Evolutionary conservation across 1,140 invertebrate species (phyloP), one percentile per base, ranked within the genome.

Genomic region (Macrocentrus cingulum): DNA sequence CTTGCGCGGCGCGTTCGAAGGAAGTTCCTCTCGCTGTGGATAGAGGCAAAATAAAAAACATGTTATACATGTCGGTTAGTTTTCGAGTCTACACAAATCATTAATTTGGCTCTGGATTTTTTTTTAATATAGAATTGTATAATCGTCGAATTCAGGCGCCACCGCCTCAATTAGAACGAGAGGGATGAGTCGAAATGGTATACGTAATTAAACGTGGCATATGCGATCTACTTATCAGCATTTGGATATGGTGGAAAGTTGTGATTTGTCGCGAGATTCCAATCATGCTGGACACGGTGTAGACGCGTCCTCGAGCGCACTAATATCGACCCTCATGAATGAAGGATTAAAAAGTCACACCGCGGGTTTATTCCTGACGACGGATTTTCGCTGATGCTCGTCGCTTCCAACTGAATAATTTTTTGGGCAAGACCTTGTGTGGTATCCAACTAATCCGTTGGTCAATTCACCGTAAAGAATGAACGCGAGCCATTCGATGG

Each of bases 321-420:
- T 44, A 25, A 4, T n/a, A 22, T 54, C 37, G 18, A 16, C 16
- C 9, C 23, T 56, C 36, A 36, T 46, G 25, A 19, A 46, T 34
- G 19, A 13, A 37, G 63, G 66, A 65, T 67, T 67, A 67, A 67
- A 60, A 65, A 67, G 63, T 67, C 63, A 67, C 44, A n/a, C n/a
- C n/a, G n/a, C 18, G 42, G 9, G 59, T 22, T 19, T 19, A 46
- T 34, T 45, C 53, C n/a, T 16, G 15, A 29, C n/a, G 39, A 18
- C 39, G 56, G 54, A 57, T 59, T 62, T 63, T 44, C 57, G 39
- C 48, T 62, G 50, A 58, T 62, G n/a, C n/a, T n/a, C n/a, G n/a
- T n/a, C n/a, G 58, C 48, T 62, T 62, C 56, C 51, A 50, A 54
- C 48, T 57, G 57, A 59, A 59, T 62, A 64, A 63, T 62, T 65